Percentiles rank a stretch among this genome's conserved stretches.
These are phyloP conservation scores for Vulpes ferrilata DNA, from an alignment of 2,113 vertebrate genomes.

Conservation along the genomic window DNA sequence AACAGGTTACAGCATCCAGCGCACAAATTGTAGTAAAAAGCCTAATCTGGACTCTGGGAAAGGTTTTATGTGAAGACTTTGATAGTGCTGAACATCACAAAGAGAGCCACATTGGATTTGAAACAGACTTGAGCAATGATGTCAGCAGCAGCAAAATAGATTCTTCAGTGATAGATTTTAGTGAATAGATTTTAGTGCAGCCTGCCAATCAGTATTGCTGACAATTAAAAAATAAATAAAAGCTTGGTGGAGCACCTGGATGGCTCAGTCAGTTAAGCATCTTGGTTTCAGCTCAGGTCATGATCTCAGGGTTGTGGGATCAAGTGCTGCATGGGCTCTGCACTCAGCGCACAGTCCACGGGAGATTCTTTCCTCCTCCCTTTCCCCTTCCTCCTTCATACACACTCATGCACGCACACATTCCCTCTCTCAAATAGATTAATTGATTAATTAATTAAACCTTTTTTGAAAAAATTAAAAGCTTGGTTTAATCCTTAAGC, in stretches of 20 bases:
- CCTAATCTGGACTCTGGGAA: conserved; percentile 54
- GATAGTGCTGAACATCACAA: not conserved
- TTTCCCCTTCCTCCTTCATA: not conserved
- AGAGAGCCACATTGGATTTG: not conserved
- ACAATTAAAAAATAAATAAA: not conserved
- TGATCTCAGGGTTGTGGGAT: not conserved
- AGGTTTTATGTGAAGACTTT: not conserved
- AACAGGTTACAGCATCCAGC: conserved; percentile 72
- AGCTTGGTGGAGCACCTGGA: not conserved
- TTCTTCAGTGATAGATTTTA: not conserved
- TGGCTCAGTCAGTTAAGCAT: not conserved
- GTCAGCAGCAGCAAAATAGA: not conserved
- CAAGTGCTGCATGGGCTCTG: not conserved
- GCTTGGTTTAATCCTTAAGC: conserved; percentile 33
- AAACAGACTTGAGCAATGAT: conserved; percentile 3
- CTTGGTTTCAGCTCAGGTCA: not conserved
- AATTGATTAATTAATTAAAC: not conserved
- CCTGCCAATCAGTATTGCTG: not conserved
- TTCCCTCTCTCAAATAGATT: not conserved
- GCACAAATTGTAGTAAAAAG: conserved; percentile 56
- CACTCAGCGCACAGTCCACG: not conserved
- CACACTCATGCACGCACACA: not conserved
- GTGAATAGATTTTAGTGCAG: not conserved
- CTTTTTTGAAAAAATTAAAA: not conserved
- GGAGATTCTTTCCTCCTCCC: not conserved